Evolutionary conservation across 1,140 invertebrate species (phyloP).

Genomic region (Orchesella cincta): DNA sequence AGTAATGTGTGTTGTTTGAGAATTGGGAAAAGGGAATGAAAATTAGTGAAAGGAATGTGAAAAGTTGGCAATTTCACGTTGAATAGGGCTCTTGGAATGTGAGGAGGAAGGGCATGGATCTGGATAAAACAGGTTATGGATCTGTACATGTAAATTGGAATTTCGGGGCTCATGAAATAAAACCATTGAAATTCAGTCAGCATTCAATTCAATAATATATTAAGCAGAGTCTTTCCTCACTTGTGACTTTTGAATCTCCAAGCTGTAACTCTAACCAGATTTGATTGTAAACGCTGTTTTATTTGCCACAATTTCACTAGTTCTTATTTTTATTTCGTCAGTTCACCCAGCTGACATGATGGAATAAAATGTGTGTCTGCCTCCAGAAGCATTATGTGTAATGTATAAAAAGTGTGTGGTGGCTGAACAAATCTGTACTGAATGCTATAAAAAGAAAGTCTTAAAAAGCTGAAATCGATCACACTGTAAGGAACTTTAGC

Average conservation of each 20-base stretch:
- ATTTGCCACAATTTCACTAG: constrained; percentile 10
- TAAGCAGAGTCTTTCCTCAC: constrained; percentile 32
- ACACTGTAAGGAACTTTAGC: neutral
- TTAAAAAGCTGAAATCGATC: constrained; percentile 6
- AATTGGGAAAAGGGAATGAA: too few relatives aligned
- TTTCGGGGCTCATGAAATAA: neutral
- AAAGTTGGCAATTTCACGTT: too few relatives aligned
- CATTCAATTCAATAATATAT: constrained; percentile 40
- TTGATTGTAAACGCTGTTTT: constrained; percentile 13
- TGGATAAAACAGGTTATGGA: too few relatives aligned
- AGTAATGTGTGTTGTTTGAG: too few relatives aligned
- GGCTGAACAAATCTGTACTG: neutral
- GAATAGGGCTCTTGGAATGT: too few relatives aligned
- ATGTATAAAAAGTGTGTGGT: neutral
- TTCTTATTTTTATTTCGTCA: neutral
- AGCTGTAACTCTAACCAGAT: constrained; percentile 15
- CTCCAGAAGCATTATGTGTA: neutral
- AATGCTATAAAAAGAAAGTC: neutral
- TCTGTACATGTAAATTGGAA: too few relatives aligned
- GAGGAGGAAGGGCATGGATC: too few relatives aligned
- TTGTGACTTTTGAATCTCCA: constrained; percentile 23
- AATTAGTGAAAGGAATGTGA: too few relatives aligned
- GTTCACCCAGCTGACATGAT: constrained; percentile 16
- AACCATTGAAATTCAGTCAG: constrained; percentile 33
- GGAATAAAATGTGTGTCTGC: constrained; percentile 1